These are phyloP conservation scores for Cryptoprocta ferox DNA, from an alignment of 2,797 vertebrate species.

Conservation along the genomic window DNA sequence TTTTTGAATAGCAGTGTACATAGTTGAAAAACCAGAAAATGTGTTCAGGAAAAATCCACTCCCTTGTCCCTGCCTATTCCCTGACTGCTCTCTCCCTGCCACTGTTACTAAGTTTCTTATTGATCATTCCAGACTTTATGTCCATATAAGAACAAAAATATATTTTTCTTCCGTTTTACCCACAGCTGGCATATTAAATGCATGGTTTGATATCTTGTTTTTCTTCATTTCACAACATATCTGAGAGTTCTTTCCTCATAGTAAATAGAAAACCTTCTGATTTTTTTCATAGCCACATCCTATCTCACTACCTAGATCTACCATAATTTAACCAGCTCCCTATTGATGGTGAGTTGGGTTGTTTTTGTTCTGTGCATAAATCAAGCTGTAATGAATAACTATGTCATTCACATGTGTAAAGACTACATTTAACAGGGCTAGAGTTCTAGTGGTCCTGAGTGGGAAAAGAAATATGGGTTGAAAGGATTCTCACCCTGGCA, in stretches of 20 bases:
- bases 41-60: not conserved
- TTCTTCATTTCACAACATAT: not conserved
- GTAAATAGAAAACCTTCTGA: not conserved
- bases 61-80: not conserved
- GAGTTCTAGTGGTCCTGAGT: not conserved
- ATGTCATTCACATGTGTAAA: not conserved
- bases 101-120: not conserved
- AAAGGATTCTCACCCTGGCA: not conserved
- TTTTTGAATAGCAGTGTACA: constrained; percentile 13
- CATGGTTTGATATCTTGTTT: not conserved
- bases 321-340: not conserved
- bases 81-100: not conserved
- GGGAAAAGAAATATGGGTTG: not conserved
- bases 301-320: not conserved
- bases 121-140: not conserved
- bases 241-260: not conserved
- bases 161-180: not conserved
- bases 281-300: not conserved
- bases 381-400: not conserved
- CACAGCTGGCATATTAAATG: not conserved
- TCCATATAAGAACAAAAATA: not conserved
- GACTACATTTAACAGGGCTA: not conserved
- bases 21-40: constrained; percentile 10
- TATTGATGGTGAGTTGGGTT: not conserved
- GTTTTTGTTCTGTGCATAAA: not conserved